Percentiles rank a stretch among this genome's conserved stretches.
Evolutionary conservation across 2,797 vertebrate species (phyloP).

Genomic region (Phylloscopus collybita): DNA sequence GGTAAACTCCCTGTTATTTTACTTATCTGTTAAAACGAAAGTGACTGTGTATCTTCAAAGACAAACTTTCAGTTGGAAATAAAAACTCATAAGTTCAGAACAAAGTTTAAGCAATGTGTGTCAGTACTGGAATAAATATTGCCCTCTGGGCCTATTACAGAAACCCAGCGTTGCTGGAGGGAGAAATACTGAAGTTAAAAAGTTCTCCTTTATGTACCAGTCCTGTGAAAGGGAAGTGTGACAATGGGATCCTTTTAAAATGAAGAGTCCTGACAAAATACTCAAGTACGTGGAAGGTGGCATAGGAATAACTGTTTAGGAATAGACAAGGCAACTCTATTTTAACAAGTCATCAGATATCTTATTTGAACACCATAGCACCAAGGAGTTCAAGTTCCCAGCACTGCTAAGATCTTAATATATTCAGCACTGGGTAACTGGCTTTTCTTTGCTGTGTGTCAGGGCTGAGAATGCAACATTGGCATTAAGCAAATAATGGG

Average conservation of each 20-base stretch:
- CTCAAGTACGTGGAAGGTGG: background rate
- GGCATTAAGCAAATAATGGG: conserved; percentile 5
- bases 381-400: background rate
- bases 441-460: background rate
- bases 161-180: background rate
- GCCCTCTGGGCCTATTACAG: background rate
- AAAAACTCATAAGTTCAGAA: conserved; percentile 28
- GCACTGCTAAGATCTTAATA: background rate
- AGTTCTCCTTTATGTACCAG: background rate
- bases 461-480: background rate
- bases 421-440: background rate
- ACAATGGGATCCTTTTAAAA: background rate
- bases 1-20: conserved; percentile 3
- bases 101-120: conserved; percentile 8
- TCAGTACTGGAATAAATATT: conserved; percentile 20
- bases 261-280: background rate
- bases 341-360: background rate
- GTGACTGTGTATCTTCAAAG: background rate
- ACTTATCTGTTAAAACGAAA: conserved; percentile 2
- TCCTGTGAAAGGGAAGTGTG: background rate
- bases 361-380: background rate
- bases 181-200: background rate
- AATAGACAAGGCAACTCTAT: background rate
- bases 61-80: background rate
- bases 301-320: background rate